These are phyloP conservation scores for Callipepla squamata DNA, from an alignment of 2,113 vertebrate genomes.

Conservation along the genomic window DNA sequence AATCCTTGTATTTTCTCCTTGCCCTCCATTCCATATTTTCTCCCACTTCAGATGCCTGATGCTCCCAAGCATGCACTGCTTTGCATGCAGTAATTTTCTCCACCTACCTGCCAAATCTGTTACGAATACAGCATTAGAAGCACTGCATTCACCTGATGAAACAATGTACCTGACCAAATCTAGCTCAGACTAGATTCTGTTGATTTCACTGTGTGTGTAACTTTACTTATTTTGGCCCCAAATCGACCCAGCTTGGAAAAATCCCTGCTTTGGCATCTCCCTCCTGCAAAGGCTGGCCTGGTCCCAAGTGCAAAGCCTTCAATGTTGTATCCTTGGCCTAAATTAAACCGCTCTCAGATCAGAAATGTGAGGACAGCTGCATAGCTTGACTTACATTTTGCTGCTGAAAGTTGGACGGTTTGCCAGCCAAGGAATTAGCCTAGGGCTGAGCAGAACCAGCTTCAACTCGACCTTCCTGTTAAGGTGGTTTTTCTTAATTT, in stretches of 20 bases:
- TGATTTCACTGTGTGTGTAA: neutral
- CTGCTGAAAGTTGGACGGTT: neutral
- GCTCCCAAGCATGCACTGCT: neutral
- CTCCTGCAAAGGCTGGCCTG: neutral
- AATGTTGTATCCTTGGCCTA: neutral
- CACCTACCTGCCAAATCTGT: neutral
- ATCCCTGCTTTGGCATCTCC: neutral
- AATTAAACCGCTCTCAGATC: neutral
- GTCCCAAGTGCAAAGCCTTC: neutral
- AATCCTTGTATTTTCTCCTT: neutral
- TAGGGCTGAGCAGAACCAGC: neutral
- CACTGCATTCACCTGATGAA: neutral
- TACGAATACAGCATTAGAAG: neutral
- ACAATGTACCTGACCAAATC: neutral
- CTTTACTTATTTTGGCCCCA: neutral
- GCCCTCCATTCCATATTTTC: neutral
- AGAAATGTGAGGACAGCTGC: conserved; percentile 14
- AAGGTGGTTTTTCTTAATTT: neutral
- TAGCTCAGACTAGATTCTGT: neutral
- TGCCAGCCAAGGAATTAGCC: neutral
- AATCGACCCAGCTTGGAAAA: neutral
- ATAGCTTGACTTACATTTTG: conserved; percentile 6
- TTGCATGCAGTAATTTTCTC: neutral
- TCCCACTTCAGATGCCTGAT: neutral
- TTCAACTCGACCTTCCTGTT: neutral